Evolutionary conservation across 1,140 invertebrate species (phyloP).

Genomic region (Yoshiicerus persimilis): DNA sequence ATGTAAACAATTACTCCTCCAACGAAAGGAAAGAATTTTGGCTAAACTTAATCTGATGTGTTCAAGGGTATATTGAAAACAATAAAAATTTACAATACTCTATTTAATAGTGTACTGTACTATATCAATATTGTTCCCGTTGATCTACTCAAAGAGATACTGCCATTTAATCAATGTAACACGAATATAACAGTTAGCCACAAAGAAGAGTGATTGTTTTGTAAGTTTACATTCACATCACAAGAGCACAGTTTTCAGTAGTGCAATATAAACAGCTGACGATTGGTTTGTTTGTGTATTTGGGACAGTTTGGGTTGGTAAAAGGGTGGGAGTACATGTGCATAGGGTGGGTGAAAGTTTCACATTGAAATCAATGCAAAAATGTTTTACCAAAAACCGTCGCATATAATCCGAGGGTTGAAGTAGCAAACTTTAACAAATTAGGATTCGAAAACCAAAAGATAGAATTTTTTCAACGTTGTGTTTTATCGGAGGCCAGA

Average conservation of each 20-base stretch:
- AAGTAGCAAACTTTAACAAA: neutral
- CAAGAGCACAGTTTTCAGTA: neutral
- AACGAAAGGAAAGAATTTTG: no score
- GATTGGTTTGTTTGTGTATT: conserved; percentile 4
- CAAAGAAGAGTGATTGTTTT: neutral
- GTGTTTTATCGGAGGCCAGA: no score
- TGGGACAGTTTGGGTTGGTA: neutral
- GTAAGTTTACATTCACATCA: neutral
- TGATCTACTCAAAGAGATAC: neutral
- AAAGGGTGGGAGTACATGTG: neutral
- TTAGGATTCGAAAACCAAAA: no score
- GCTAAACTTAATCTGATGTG: no score
- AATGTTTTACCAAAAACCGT: neutral
- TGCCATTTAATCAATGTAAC: neutral
- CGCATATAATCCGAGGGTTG: neutral
- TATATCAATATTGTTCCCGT: neutral
- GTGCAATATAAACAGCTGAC: neutral
- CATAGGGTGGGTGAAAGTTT: neutral
- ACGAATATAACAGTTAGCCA: neutral
- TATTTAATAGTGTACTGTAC: no score
- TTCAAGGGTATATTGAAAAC: no score
- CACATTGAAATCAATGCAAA: neutral
- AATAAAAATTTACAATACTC: no score
- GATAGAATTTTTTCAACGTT: no score
- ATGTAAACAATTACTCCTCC: no score